phyloP scores from a whole-genome alignment of 2,797 vertebrate genomes.

The Bradypodion pumilum region DNA sequence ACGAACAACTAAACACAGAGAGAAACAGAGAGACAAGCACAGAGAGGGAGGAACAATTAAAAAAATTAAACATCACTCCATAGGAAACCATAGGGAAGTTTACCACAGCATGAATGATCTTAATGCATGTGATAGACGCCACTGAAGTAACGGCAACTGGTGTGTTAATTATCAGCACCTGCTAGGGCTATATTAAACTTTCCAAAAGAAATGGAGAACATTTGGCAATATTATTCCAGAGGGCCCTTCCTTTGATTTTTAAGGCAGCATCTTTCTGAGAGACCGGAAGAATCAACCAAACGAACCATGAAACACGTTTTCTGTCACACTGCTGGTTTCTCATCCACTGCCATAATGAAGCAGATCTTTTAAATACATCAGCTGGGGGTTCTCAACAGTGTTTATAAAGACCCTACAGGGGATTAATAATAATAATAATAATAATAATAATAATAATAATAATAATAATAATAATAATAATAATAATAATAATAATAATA shows the following conservation, averaged over 20 bases:
- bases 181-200: background rate
- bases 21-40: too few species aligned
- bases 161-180: too few species aligned
- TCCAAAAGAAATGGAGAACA: background rate
- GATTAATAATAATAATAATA: too few species aligned
- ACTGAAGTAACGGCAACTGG: background rate
- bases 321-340: too few species aligned
- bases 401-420: too few species aligned
- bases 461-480: too few species aligned
- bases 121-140: background rate
- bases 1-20: background rate
- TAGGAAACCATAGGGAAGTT: background rate
- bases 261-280: fast-evolving
- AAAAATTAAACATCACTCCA: fast-evolving
- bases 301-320: too few species aligned
- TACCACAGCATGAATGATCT: background rate
- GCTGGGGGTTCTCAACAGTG: too few species aligned
- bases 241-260: background rate
- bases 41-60: fast-evolving
- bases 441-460: too few species aligned
- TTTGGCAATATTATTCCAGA: background rate
- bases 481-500: too few species aligned
- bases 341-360: too few species aligned
- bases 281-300: background rate
- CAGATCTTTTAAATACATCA: too few species aligned